Evolutionary conservation across 2,797 vertebrate genomes (phyloP), one percentile per base, ranked within the genome.

Genomic region (Ptychadena robeensis): DNA sequence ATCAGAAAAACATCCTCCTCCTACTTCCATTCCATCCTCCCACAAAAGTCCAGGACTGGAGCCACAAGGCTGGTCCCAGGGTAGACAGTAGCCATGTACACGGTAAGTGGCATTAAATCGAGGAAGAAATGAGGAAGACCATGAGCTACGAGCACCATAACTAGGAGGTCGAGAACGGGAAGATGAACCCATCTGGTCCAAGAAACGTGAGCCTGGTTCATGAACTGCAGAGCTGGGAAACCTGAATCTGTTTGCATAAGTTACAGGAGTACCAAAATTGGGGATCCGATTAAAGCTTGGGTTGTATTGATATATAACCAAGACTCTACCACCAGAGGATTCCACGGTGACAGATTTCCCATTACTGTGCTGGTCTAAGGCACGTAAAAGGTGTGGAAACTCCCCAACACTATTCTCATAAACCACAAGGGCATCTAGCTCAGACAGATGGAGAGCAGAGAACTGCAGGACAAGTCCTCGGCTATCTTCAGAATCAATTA

Each of bases 51-150:
- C 94, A 0, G 93, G 93, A 1, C 95, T 88, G 4, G 94, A 93
- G 0, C 95, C 93, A 0, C 96, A 98, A 1, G 95, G 94, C 10
- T 91, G 92, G 78, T 96, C 95, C 95, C 95, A 95, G 0, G 96
- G 96, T 2, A 96, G 92, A 77, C 96, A 97, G 91, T 96, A 98
- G 71, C 94, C 95, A 0, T 91, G 91, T 0, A 97, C 95, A 0
- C 95, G 95, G 89, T 96, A 98, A 0, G 96, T 97, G 34, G 96
- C 96, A 0, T 97, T 97, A 85, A 98, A 98, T 0, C 87, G 88
- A 4, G 92, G 92, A 1, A 0, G 35, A 28, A 80, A 64, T 18
- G 31, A 14, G 14, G 48, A 48, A 67, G 14, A 69, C 65, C 71
- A 73, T 25, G 12, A 28, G 61, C 25, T 53, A 32, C 12, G 63